Base-by-base conservation (phyloP, 1,140 invertebrate genomes). In the Drosophila aff. region DNA sequence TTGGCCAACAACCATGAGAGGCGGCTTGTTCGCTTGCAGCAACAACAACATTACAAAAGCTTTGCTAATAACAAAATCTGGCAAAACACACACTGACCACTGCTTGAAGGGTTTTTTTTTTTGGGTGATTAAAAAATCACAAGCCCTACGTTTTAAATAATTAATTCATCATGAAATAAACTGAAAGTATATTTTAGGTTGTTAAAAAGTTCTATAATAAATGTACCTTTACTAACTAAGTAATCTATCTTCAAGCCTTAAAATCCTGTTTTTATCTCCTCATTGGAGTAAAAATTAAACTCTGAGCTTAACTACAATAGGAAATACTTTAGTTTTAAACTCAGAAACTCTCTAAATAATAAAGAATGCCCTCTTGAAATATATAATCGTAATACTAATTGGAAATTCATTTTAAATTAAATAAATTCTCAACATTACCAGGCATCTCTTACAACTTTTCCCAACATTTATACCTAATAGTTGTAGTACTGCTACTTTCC, bases 1-100 rank as follows among this genome's bases (percentile, higher is more conserved):
- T 87, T 89, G 79, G 68, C 71, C 85, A 85, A 73, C 81, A 76
- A 79, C 71, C 69, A 76, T 72, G 81, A 53, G 57, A 49, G 55
- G 47, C 36, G 53, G 36, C 21, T n/a, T 23, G 26, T 26, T 50
- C 6, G 52, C 59, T 36, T 47, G 43, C 49, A 46, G n/a, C 52
- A 44, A 79, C 69, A 63, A 52, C 36, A 44, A 36, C 6, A 21
- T 3, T 3, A 44, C 38, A 61, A 49, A 41, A 41, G 40, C 11
- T 6, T 33, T 0, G 65, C 50, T 69, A 82, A 36, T 76, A 36
- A 33, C 58, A 80, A 64, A 76, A 71, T 63, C 72, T 76, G 63
- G 68, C 80, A 74, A 89, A 68, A 36, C 13, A 43, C n/a, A n/a
- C 28, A 31, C 28, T 72, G 46, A 52, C 63, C 67, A 47, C 11